Evolutionary conservation across 2,113 vertebrate species (phyloP).

Genomic region (Atrichornis clamosus): DNA sequence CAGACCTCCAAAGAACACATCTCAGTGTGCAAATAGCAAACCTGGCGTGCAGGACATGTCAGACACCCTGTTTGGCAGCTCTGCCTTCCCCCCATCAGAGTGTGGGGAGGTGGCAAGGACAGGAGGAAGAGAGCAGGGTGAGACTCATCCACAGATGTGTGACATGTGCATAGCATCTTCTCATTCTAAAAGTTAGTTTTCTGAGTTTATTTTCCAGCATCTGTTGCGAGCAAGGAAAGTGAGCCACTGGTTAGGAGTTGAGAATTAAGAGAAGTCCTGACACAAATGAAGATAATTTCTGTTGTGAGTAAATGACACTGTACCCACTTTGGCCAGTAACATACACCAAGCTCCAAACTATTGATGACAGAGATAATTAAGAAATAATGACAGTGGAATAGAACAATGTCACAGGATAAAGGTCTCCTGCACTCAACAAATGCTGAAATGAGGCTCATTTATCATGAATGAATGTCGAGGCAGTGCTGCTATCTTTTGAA

Average conservation of each 20-base stretch:
- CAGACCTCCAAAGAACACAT: background rate
- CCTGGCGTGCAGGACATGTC: background rate
- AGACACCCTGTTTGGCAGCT: background rate
- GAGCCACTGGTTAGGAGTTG: background rate
- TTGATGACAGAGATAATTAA: slow-evolving; percentile 48
- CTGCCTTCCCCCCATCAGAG: background rate
- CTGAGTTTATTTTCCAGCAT: background rate
- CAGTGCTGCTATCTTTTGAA: slow-evolving; percentile 10
- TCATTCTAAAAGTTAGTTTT: background rate
- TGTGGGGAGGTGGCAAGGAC: background rate
- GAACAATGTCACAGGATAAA: slow-evolving; percentile 56
- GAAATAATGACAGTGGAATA: slow-evolving; percentile 59
- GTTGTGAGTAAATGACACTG: background rate
- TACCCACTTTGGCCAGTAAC: background rate
- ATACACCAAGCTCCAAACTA: background rate
- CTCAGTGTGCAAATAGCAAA: background rate
- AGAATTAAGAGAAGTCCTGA: background rate
- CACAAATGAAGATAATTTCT: background rate
- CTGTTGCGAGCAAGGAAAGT: background rate
- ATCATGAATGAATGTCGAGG: slow-evolving; percentile 48
- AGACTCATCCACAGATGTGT: background rate
- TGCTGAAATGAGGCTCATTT: slow-evolving; percentile 64
- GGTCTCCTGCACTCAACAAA: slow-evolving; percentile 34
- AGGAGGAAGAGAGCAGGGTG: background rate
- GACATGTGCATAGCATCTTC: background rate